Conservation (phyloP, 1,140 invertebrate genomes). For the Ceratosolen fusciceps region DNA sequence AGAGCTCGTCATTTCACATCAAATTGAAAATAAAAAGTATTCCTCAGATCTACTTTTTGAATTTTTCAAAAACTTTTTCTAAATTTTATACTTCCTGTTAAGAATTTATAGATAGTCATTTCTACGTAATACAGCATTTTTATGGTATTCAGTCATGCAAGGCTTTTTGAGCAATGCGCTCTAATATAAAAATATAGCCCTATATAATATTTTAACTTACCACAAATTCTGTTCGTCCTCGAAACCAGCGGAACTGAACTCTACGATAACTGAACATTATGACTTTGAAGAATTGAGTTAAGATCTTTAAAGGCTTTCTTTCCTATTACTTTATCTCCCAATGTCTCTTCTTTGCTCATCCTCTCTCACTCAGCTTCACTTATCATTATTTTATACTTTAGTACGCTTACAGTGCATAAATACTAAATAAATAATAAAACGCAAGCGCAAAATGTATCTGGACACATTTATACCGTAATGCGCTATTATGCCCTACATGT, state of each 20-base stretch:
- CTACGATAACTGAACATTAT: conserved; percentile 3
- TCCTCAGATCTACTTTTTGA: no score
- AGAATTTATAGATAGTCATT: not conserved
- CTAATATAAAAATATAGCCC: not conserved
- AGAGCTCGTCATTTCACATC: no score
- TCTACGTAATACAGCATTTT: not conserved
- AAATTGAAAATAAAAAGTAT: no score
- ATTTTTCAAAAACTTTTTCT: not conserved
- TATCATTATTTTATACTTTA: not conserved
- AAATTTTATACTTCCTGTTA: not conserved
- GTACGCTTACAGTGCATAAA: no score
- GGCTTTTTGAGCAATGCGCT: not conserved
- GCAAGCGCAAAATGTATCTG: no score
- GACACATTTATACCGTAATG: no score
- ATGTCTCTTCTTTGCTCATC: not conserved
- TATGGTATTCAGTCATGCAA: conserved; percentile 3
- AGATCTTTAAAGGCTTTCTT: not conserved
- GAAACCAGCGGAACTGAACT: not conserved
- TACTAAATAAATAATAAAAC: no score
- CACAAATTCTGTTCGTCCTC: not conserved
- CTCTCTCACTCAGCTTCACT: not conserved
- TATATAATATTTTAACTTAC: conserved; percentile 6
- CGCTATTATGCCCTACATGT: no score
- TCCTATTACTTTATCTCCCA: not conserved
- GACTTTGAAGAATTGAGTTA: conserved; percentile 17